These are phyloP conservation scores for Marmota flaviventris DNA, from an alignment of 2,113 vertebrate genomes.

Conservation along the genomic window DNA sequence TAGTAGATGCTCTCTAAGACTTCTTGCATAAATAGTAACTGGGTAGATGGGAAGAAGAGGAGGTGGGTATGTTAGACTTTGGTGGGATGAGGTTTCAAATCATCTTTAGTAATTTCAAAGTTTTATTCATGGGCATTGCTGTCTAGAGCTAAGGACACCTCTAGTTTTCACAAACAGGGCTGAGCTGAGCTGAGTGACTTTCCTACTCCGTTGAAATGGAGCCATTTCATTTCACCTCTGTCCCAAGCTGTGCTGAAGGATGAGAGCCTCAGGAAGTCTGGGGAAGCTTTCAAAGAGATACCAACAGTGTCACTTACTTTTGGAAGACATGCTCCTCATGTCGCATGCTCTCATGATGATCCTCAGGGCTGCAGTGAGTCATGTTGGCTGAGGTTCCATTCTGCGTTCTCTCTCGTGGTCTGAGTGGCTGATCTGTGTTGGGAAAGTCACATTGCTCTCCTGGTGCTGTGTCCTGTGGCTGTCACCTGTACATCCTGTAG, in stretches of 20 bases:
- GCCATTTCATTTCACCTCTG: not conserved
- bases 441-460: not conserved
- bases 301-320: not conserved
- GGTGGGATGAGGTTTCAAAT: constrained; percentile 5
- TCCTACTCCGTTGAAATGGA: not conserved
- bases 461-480: not conserved
- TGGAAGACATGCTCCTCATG: not conserved
- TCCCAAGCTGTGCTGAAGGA: not conserved
- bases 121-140: not conserved
- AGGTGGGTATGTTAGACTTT: not conserved
- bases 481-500: constrained; percentile 31
- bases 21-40: not conserved
- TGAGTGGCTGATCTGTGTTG: too few species aligned
- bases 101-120: not conserved
- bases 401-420: not conserved
- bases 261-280: not conserved
- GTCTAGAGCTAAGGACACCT: not conserved
- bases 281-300: not conserved
- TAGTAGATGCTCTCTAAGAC: not conserved
- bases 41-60: not conserved
- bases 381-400: not conserved
- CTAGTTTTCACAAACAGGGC: not conserved
- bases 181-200: not conserved
- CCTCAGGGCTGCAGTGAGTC: not conserved
- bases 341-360: not conserved